Percentiles rank a stretch among this genome's conserved stretches.
phyloP scores from a whole-genome alignment of 2,113 vertebrate species.

The Paraplagusia blochii region DNA sequence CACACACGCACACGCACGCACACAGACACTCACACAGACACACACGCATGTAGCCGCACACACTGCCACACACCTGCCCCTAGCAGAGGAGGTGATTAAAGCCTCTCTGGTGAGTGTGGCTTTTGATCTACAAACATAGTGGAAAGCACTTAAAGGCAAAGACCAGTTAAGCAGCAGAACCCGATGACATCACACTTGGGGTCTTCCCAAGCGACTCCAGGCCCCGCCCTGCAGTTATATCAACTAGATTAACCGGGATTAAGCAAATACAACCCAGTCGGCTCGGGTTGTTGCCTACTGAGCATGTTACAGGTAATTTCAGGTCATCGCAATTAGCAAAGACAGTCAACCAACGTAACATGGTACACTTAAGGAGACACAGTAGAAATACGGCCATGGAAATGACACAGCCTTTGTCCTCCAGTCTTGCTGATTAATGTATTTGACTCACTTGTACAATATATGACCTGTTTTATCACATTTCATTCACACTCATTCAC shows the following conservation, averaged over 20 bases:
- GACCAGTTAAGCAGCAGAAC: constrained; percentile 85
- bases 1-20: constrained; percentile 18
- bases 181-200: constrained; percentile 90
- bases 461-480: no score
- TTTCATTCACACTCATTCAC: no score
- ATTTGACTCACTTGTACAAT: no score
- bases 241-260: constrained; percentile 87
- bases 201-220: constrained; percentile 80
- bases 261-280: constrained; percentile 46
- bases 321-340: constrained; percentile 42
- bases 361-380: no score
- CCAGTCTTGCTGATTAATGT: no score
- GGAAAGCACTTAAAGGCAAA: constrained; percentile 93
- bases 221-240: constrained; percentile 84
- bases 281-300: background rate
- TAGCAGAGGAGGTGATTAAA: constrained; percentile 87
- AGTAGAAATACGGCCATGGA: background rate
- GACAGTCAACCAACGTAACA: no score
- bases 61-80: constrained; percentile 58
- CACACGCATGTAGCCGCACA: constrained; percentile 23
- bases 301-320: constrained; percentile 35
- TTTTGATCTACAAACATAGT: constrained; percentile 94
- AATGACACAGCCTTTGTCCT: no score
- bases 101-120: constrained; percentile 77
- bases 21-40: no score